Percentiles rank a stretch among this genome's conserved stretches.
These are phyloP conservation scores for Drosophila tanythrix DNA, from an alignment of 2,888 invertebrate genomes.

Conservation along the genomic window DNA sequence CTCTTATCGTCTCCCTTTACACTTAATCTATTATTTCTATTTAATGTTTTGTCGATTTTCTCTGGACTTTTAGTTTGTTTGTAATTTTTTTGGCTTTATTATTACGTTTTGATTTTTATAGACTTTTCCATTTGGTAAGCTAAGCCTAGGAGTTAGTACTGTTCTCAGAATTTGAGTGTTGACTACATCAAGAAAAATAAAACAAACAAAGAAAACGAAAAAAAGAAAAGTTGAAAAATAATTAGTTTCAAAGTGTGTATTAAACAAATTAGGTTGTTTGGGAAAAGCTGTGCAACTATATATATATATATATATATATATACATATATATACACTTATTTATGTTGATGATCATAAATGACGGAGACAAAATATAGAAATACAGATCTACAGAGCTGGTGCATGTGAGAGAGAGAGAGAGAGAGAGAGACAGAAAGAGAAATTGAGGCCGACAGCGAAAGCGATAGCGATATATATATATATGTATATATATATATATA, in stretches of 20 bases:
- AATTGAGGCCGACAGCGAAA: neutral
- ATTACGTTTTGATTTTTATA: slow-evolving; percentile 26
- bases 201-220: slow-evolving; percentile 59
- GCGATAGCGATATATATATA: neutral
- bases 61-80: neutral
- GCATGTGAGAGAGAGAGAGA: slow-evolving; percentile 12
- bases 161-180: slow-evolving; percentile 80
- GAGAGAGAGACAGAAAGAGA: neutral
- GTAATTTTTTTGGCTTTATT: slow-evolving; percentile 24
- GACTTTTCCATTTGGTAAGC: slow-evolving; percentile 34
- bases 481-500: no score
- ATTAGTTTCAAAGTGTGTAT: slow-evolving; percentile 56
- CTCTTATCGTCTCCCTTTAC: slow-evolving; percentile 17
- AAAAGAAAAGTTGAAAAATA: slow-evolving; percentile 62
- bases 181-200: slow-evolving; percentile 64
- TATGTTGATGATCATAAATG: slow-evolving; percentile 6
- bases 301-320: slow-evolving; percentile 6
- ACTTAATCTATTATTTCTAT: slow-evolving; percentile 19
- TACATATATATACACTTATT: neutral
- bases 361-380: neutral
- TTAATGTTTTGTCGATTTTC: slow-evolving; percentile 31
- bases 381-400: slow-evolving; percentile 1
- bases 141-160: slow-evolving; percentile 75
- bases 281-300: slow-evolving; percentile 30
- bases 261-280: slow-evolving; percentile 35